Base-by-base conservation (phyloP, 2,888 invertebrate species). In the Synanthedon vespiformis region DNA sequence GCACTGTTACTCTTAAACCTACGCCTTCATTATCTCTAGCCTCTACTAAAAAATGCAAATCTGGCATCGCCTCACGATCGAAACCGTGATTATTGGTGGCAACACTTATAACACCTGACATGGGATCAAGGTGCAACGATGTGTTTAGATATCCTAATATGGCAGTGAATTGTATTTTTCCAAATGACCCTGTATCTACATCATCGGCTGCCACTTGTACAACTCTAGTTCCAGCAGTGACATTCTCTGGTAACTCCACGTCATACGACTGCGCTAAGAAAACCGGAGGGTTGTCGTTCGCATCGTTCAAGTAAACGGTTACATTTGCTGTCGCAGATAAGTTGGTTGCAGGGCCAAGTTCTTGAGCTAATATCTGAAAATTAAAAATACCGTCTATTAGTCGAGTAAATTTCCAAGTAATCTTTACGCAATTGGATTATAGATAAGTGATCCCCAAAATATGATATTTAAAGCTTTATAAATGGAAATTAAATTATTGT, bases 261-360 rank as follows among this genome's bases (percentile, higher is more conserved):
- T 90, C 89, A 72, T 97, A 98, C 1, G 90, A 88, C 44, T 90
- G 80, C 61, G 92, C 90, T 12, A 90, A 83, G 70, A 97, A 97
- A 55, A 91, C 84, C 1, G 97, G 97, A 34, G 93, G 89, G 75
- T 96, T 96, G 72, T 98, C 97, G 68, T 98, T 97, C 8, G 93
- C 88, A 69, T 98, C 97, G 58, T 93, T 91, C 27, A 98, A 80
- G 65, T 93, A 92, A 11, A 96, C 93, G 1, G 92, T 92, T 0
- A 96, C 92, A 57, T 92, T 92, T 6, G 94, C 93, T 51, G 89
- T 89, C 3, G 91, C 90, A 52, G 94, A 92, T 51, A 93, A 84
- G 74, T 94, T 94, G 50, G 92, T 92, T 27, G 91, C 90, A 59
- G 93, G 93, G 47, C 93, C 93, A 41, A 95, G 86, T 74, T 95